Conservation (phyloP, 2,797 vertebrate genomes). For the Borostomias antarcticus region DNA sequence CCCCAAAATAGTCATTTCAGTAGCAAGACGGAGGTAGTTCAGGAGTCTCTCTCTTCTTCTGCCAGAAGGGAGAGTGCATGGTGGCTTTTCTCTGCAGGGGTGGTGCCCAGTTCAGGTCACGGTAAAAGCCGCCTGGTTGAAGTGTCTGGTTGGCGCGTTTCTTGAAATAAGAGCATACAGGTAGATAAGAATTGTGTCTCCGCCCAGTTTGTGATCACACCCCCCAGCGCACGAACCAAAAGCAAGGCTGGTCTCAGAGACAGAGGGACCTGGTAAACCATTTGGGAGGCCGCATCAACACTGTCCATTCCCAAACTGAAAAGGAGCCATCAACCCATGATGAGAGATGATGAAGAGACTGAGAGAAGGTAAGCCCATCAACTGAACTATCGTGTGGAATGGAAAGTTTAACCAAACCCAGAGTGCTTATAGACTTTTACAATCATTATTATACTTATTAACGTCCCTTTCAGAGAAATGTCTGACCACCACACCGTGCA, state of each 20-base stretch:
- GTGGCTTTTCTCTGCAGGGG: too few species aligned
- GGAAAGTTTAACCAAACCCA: neutral
- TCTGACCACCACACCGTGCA: constrained; percentile 50
- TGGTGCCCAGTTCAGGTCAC: too few species aligned
- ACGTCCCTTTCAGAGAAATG: constrained; percentile 47
- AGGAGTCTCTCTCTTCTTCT: too few species aligned
- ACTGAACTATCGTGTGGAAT: neutral
- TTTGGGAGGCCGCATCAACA: neutral
- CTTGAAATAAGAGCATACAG: neutral
- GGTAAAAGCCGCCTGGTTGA: too few species aligned
- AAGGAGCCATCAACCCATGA: neutral
- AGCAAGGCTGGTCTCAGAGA: neutral
- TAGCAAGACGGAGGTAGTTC: too few species aligned
- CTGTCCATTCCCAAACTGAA: neutral
- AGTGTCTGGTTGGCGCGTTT: neutral
- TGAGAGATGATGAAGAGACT: constrained; percentile 12
- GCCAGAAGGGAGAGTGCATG: too few species aligned
- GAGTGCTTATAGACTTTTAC: neutral
- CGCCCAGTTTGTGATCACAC: constrained; percentile 2
- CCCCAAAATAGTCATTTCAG: too few species aligned
- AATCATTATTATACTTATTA: neutral
- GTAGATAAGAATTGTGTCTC: neutral
- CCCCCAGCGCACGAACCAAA: neutral
- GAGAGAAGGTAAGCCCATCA: constrained; percentile 1
- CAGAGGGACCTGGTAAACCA: neutral